Percentiles rank a stretch among this genome's conserved stretches.
Evolutionary conservation across 2,113 vertebrate species (phyloP).

Genomic region (Upupa epops): DNA sequence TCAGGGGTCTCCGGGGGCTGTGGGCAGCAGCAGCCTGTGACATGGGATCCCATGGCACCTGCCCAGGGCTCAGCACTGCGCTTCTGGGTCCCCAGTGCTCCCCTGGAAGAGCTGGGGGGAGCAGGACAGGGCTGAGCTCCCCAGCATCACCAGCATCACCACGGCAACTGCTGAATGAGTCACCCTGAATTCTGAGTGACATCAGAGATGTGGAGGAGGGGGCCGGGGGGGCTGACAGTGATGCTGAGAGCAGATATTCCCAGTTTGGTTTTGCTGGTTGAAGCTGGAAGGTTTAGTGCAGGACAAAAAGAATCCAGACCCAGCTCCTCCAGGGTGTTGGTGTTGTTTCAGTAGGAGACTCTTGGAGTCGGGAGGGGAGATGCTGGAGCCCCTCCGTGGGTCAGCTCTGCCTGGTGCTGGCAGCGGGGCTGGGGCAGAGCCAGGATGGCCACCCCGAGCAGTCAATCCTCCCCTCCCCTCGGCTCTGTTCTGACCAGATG

Average conservation of each 20-base stretch:
- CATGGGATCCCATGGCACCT: neutral
- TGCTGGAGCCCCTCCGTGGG: neutral
- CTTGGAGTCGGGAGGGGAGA: accelerated
- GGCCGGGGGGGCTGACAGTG: neutral
- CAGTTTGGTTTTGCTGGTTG: neutral
- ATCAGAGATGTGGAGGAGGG: conserved; percentile 52
- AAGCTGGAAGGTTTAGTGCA: neutral
- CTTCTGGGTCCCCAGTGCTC: neutral
- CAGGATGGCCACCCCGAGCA: accelerated
- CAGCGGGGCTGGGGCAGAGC: neutral
- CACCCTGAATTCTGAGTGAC: neutral
- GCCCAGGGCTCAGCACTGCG: neutral
- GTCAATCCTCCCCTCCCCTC: accelerated
- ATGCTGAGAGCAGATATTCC: neutral
- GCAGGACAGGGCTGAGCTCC: neutral
- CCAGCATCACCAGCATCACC: conserved; percentile 41
- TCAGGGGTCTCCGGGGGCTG: neutral
- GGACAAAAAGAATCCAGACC: neutral
- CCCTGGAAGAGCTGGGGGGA: neutral
- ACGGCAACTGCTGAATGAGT: conserved; percentile 42
- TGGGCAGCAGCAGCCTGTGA: neutral
- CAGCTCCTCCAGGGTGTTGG: neutral
- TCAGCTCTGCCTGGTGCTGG: neutral
- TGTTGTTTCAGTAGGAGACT: accelerated
- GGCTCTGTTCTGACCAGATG: neutral